Base-by-base conservation (phyloP, 2,888 invertebrate genomes). In the Polymixis lichenea region DNA sequence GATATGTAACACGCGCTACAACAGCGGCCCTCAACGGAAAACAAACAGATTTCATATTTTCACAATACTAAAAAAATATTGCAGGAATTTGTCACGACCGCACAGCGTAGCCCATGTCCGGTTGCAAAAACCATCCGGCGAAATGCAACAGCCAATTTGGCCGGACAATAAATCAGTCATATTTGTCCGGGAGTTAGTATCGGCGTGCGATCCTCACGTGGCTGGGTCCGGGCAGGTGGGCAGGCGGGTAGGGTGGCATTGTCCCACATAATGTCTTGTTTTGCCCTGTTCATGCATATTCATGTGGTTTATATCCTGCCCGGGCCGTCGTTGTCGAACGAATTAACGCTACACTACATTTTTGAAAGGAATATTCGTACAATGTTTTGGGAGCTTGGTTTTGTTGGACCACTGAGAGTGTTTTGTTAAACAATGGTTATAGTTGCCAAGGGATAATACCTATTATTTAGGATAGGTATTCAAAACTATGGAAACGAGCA, bases 251-350 rank as follows among this genome's bases (percentile, higher is more conserved):
- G 83, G 80, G 82, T 75, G 80, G 77, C 78, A 86, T 86, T 84
- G 86, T 88, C 78, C 83, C 80, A 80, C 86, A 84, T 89, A 86
- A 88, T 90, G 87, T 88, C 88, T 89, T 90, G 90, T 91, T 91
- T 90, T 90, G 89, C 87, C 87, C 82, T 89, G 46, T 51, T 83
- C 89, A 90, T 92, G 88, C 90, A 93, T 92, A 92, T 92, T 88
- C 91, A 90, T 82, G 73, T 60, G 74, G 87, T 86, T 90, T 89
- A 89, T 86, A 89, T 86, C 84, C 72, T 75, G 83, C 71, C 74
- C 69, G 70, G 58, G 74, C 67, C 75, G 64, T 49, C 76, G 75
- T 80, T 78, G 86, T 84, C 84, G 79, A 87, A 88, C 77, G 86
- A 83, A 83, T 83, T 86, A 83, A 78, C 80, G 87, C 74, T 64